Base-by-base conservation (phyloP, 2,113 vertebrate species). In the Pipra filicauda region DNA sequence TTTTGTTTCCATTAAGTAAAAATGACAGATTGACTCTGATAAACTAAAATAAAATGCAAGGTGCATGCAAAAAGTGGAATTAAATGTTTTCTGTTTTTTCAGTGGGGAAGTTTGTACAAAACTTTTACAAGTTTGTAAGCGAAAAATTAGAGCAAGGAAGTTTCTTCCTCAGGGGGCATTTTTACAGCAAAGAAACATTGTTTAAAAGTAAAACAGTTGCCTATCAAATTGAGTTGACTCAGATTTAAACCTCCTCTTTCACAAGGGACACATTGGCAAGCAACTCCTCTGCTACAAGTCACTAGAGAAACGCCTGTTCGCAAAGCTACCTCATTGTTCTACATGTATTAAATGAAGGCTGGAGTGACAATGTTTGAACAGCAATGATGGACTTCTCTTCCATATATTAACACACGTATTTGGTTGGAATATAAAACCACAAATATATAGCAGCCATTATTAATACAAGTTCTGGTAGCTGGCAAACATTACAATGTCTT, bases 11-110 rank as follows among this genome's bases (percentile, higher is more conserved):
- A 91, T 94, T 92, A 95, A 81, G 76, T 71, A 78, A 81, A 97
- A 96, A 96, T 72, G 59, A 87, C 66, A 96, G 81, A 67, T 62
- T 80, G 82, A 91, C 81, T 95, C 93, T 77, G 72, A 80, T 66
- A 74, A 95, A 91, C 33, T 66, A 59, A 62, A 78, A 92, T 43
- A 88, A 93, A 94, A 96, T 37, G 8, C 46, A 77, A 92, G 8
- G 26, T 7, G 6, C 7, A 6, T 3, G 7, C 62, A 18, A 77
- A 71, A 91, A 86, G 17, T 12, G 8, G 49, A 89, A 94, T 39
- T 48, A 59, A 66, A 66, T 61, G 0, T 23, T n/a, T 81, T 69
- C n/a, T 21, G 7, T 35, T 66, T 85, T 75, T 30, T 31, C 57
- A 70, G 1, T 80, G 43, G 54, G 67, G 78, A 81, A 73, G 59